phyloP scores from a whole-genome alignment of 2,888 invertebrate species.

The Tineola bisselliella region DNA sequence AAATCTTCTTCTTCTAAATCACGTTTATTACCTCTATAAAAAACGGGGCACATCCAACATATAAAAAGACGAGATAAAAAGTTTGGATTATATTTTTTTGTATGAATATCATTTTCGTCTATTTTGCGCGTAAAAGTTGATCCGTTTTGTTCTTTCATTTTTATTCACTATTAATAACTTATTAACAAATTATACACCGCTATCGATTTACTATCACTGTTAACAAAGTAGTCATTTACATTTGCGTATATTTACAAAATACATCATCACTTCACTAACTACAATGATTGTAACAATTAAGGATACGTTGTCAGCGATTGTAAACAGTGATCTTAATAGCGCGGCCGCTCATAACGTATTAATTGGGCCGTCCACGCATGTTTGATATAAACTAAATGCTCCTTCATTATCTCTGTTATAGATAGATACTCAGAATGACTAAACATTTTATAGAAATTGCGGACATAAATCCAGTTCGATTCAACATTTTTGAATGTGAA shows the following conservation, averaged over 20 bases:
- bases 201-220: no score
- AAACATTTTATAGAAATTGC: background rate
- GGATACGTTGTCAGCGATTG: background rate
- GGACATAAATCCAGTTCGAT: no score
- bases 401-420: background rate
- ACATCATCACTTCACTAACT: background rate
- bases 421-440: constrained; percentile 1
- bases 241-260: no score
- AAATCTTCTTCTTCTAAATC: constrained; percentile 74
- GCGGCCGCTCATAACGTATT: background rate
- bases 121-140: background rate
- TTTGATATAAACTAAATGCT: constrained; percentile 6
- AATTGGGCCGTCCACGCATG: background rate
- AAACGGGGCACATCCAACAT: constrained; percentile 59
- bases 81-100: constrained; percentile 3
- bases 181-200: no score
- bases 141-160: background rate
- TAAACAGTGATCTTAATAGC: background rate
- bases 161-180: background rate
- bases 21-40: constrained; percentile 63
- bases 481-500: no score
- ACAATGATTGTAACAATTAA: background rate
- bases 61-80: constrained; percentile 30
- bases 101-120: background rate
- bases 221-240: no score